Base-by-base conservation (phyloP, 1,140 invertebrate species). In the Drosophila oshimai region DNA sequence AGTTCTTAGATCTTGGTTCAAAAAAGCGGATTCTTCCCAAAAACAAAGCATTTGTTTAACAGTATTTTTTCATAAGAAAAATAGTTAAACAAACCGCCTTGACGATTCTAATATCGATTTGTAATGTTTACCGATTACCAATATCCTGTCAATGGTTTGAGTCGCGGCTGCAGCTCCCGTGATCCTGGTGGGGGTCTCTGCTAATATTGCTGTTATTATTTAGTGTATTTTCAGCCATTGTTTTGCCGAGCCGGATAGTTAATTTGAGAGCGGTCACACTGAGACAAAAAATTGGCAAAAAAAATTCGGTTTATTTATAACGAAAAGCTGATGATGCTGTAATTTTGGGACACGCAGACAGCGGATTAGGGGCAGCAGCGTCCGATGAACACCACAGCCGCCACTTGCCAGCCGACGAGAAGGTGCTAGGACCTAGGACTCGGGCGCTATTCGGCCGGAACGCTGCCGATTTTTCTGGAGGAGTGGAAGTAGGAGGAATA, bases 231-330 rank as follows among this genome's bases (percentile, higher is more conserved):
- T n/a, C 10, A 29, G 28, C 9, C 7, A 29, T 29, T n/a, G 4
- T n/a, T 29, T 29, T 29, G 4, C 10, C 28, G 28, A n/a, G 28
- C 28, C 28, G 28, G 28, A 29, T 7, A 10, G 10, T 3, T 3
- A n/a, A n/a, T n/a, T n/a, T 3, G 28, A 29, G 3, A n/a, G 10
- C 10, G 49, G 49, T 44, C 49, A 53, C 49, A 42, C 36, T 15
- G 6, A 24, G 6, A 44, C 20, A 28, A 7, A 26, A 17, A 29
- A 51, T 24, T 24, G 29, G 7, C 28, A 61, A 31, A 61, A 36
- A 61, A 31, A 61, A 64, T n/a, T 36, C 28, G 13, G 15, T 60
- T 61, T 60, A 64, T 46, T 64, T 46, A 64, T 62, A 62, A 46
- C 28, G 20, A 45, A 45, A 64, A 37, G 18, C 13, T 3, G n/a